phyloP scores from a whole-genome alignment of 2,797 vertebrate species.

The Acomys russatus region DNA sequence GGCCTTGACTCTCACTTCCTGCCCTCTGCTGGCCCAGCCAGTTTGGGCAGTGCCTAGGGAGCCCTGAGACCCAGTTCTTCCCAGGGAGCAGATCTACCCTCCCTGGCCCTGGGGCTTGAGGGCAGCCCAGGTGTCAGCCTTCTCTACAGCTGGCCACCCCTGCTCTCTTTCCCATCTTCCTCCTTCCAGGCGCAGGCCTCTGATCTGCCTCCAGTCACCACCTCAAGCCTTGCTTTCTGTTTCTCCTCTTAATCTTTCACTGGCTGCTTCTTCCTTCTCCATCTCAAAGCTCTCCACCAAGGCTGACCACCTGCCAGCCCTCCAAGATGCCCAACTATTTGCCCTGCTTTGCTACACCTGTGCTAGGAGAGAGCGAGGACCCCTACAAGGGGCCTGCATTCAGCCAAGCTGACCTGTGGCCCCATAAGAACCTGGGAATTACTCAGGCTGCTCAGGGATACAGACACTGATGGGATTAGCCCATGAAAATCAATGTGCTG shows the following conservation, averaged over 20 bases:
- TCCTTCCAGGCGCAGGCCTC: conserved; percentile 18
- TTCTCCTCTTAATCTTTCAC: conserved; percentile 10
- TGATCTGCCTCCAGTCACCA: neutral
- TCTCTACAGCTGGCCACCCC: conserved; percentile 41
- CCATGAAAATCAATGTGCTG: conserved; percentile 63
- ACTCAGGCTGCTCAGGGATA: conserved; percentile 29
- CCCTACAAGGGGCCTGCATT: neutral
- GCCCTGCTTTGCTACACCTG: conserved; percentile 11
- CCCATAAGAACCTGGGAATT: conserved; percentile 63
- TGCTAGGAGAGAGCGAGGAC: neutral
- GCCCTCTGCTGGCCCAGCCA: conserved; percentile 79
- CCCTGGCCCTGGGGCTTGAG: conserved; percentile 60
- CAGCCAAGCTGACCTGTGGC: neutral
- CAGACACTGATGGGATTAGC: conserved; percentile 23
- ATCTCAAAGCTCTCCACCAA: conserved; percentile 35
- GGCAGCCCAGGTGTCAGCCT: conserved; percentile 68
- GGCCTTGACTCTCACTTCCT: conserved; percentile 78
- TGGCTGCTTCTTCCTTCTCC: neutral
- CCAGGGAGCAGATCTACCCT: conserved; percentile 74
- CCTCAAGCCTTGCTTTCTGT: conserved; percentile 19
- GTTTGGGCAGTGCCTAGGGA: conserved; percentile 82
- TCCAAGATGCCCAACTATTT: neutral
- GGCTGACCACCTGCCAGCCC: neutral
- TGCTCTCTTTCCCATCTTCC: neutral
- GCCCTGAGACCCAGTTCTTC: conserved; percentile 78